Evolutionary conservation across 2,888 invertebrate species (phyloP), one percentile per base, ranked within the genome.

Genomic region (Aporophyla nigra): DNA sequence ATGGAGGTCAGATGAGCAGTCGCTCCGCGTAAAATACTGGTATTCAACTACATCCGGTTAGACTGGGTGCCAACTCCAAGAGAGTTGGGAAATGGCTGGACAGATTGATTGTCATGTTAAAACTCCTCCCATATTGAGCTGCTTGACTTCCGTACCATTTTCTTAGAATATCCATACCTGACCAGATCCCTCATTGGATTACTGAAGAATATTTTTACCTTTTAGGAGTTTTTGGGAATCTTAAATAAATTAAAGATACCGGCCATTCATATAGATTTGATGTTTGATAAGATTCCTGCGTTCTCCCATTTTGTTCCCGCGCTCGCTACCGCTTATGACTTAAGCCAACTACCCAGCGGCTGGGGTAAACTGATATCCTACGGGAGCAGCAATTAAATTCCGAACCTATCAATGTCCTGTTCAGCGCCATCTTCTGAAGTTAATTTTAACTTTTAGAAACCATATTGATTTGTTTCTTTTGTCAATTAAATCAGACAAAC

Each of bases 331-430:
- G 71, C 84, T 71, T 80, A 21, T 84, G 6, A 7, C 12, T 74
- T 84, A 46, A 4, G 7, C 68, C 84, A 1, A 74, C 33, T 24
- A 21, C 70, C 58, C 66, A 56, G 62, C 78, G 73, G 78, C 85
- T 82, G 70, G 79, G 77, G 88, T 88, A 88, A 92, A 90, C 90
- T 92, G 93, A 93, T 93, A 93, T 91, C 90, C 86, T 82, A 85
- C 82, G 84, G 83, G 86, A 89, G 84, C 89, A 88, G 88, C 91
- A 93, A 94, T 94, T 93, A 93, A 93, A 93, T 91, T 91, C 89
- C 87, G 51, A 61, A 74, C 80, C 78, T 78, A 86, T 86, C 87
- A 85, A 74, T 85, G 83, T 79, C 79, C 78, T 58, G 72, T 71
- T 76, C 69, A 73, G 74, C 67, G 53, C 76, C 74, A 80, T 74